Percentiles rank a stretch among this genome's conserved stretches.
Evolutionary conservation across 2,797 vertebrate genomes (phyloP).

Genomic region (Odontamblyopus rebecca): DNA sequence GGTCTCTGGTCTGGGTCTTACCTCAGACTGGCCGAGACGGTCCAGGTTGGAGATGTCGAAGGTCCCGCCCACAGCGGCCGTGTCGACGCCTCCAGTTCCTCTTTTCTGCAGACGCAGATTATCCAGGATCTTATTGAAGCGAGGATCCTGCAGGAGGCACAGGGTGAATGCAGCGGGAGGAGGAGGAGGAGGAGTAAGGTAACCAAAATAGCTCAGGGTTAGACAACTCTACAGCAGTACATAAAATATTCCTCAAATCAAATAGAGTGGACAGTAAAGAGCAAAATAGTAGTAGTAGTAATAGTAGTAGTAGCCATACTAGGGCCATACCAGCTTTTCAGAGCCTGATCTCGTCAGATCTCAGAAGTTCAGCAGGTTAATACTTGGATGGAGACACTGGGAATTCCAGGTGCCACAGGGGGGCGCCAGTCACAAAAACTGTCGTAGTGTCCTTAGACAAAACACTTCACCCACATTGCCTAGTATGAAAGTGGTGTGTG

Average conservation of each 20-base stretch:
- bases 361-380: too few species aligned
- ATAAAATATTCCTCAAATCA: too few species aligned
- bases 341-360: too few species aligned
- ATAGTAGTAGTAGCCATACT: background rate
- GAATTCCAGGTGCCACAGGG: too few species aligned
- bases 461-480: too few species aligned
- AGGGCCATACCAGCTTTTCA: background rate
- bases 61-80: slow-evolving; percentile 82
- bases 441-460: too few species aligned
- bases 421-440: too few species aligned
- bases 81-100: slow-evolving; percentile 95
- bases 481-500: too few species aligned
- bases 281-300: background rate
- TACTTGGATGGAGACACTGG: too few species aligned
- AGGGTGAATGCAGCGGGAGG: background rate
- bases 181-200: background rate
- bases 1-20: slow-evolving; percentile 48
- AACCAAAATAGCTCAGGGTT: too few species aligned
- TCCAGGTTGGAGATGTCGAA: slow-evolving; percentile 98
- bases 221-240: too few species aligned
- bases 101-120: slow-evolving; percentile 95
- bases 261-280: too few species aligned
- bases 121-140: slow-evolving; percentile 91
- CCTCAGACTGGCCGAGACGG: slow-evolving; percentile 95
- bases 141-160: slow-evolving; percentile 75